Conservation (phyloP, 2,113 vertebrate genomes). For the Danio rerio region GRCz12tu NC_133191.1:25895501-25896000, state of each 20-base stretch:
- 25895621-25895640: background rate
- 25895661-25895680: slow-evolving; percentile 71
- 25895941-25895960: too few relatives aligned
- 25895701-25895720: background rate
- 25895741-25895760: background rate
- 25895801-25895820: too few relatives aligned
- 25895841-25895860: too few relatives aligned
- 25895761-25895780: too few relatives aligned
- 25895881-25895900: too few relatives aligned
- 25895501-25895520: background rate
- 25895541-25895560: slow-evolving; percentile 7
- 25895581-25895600: background rate
- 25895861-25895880: too few relatives aligned
- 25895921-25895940: too few relatives aligned
- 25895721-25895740: background rate
- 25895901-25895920: too few relatives aligned
- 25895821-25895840: too few relatives aligned
- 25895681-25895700: slow-evolving; percentile 40
- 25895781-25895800: too few relatives aligned
- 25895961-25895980: too few relatives aligned
- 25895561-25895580: background rate
- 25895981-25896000: too few relatives aligned
- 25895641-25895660: slow-evolving; percentile 77
- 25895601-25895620: background rate
- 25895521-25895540: background rate